Evolutionary conservation across 2,888 invertebrate species (phyloP), one percentile per base, ranked within the genome.

Genomic region (Dicycla oo): DNA sequence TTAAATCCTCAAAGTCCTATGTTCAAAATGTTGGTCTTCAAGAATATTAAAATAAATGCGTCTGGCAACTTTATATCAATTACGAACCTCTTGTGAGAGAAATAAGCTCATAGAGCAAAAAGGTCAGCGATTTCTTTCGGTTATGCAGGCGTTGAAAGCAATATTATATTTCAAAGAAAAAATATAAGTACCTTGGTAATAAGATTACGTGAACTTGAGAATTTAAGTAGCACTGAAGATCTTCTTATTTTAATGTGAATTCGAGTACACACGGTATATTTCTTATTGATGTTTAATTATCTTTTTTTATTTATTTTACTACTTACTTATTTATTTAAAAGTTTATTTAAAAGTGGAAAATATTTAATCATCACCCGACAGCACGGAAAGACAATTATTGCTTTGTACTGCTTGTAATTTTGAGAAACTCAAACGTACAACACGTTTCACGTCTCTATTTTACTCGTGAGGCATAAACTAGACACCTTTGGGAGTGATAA

Each of bases 101-200:
- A 61, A 56, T 54, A 69, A 54, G 58, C 23, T 61, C n/a, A 72
- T 72, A 68, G n/a, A n/a, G n/a, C n/a, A n/a, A n/a, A n/a, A n/a
- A n/a, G n/a, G n/a, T n/a, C n/a, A n/a, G n/a, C n/a, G n/a, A n/a
- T n/a, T n/a, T n/a, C n/a, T n/a, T n/a, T n/a, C n/a, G n/a, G n/a
- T n/a, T n/a, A 63, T 80, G 53, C 51, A 76, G 45, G 20, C 45
- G 20, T 40, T 54, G 43, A 70, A 61, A 70, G 69, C 54, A 43
- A 73, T 70, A 73, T 69, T 54, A 26, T 61, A 67, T 80, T 69
- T 68, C 64, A 73, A 83, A 73, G 66, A 76, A 58, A 80, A 66
- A 65, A 66, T 30, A 15, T 47, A 73, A 11, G 26, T 71, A 77
- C 61, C 58, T 20, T 51, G 65, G 7, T 66, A 71, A 73, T 67